phyloP scores from a whole-genome alignment of 2,888 invertebrate species.

The Apodemia mormo region DNA sequence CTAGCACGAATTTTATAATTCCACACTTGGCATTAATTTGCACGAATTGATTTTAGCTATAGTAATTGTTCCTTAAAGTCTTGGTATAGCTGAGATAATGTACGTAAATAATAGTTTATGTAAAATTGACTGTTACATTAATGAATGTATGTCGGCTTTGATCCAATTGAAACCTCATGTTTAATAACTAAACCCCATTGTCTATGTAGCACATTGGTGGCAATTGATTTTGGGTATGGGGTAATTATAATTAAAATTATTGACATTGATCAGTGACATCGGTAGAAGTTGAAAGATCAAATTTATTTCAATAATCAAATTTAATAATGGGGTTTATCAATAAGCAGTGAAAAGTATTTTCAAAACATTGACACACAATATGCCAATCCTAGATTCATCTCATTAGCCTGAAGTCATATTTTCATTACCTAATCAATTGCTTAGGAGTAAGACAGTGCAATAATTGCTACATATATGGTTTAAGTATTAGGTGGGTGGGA shows the following conservation, averaged over 20 bases:
- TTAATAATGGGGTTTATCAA: too few species aligned
- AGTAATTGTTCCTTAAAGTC: constrained; percentile 12
- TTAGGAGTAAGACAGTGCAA: too few species aligned
- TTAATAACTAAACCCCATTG: not conserved
- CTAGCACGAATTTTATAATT: not conserved
- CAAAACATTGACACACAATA: not conserved
- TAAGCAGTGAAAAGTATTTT: not conserved
- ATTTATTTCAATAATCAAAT: too few species aligned
- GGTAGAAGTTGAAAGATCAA: too few species aligned
- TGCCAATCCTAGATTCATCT: not conserved
- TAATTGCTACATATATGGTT: too few species aligned
- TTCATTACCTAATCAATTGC: not conserved
- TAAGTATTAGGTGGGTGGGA: too few species aligned
- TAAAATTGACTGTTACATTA: constrained; percentile 17
- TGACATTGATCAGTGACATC: too few species aligned
- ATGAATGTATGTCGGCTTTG: not conserved
- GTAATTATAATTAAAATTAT: too few species aligned
- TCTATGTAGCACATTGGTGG: too few species aligned
- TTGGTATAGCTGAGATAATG: not conserved
- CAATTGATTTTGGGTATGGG: too few species aligned
- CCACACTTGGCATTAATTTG: not conserved
- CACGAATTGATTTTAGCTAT: constrained; percentile 17
- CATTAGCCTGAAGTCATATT: not conserved
- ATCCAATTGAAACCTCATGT: not conserved
- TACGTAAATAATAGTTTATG: constrained; percentile 3